A percentile compares a stretch with the other conserved stretches of the same genome.
Evolutionary conservation across 2,113 vertebrate species (phyloP).

Genomic region (Tragelaphus imberbis): DNA sequence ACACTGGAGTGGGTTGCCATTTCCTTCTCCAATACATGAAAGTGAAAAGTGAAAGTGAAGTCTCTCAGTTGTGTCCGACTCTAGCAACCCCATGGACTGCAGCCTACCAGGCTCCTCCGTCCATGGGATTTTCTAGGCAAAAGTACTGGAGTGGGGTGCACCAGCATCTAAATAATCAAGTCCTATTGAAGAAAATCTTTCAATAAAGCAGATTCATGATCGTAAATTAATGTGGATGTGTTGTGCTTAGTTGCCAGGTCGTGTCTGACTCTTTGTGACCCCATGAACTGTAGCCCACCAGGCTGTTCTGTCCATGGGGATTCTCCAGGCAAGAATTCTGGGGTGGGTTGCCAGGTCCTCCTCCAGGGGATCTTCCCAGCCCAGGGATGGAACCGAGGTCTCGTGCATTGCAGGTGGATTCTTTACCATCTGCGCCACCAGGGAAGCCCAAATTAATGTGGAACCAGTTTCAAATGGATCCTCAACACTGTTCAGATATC

Average conservation of each 20-base stretch:
- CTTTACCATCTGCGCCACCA: background rate
- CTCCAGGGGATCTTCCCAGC: background rate
- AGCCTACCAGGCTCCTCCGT: no score
- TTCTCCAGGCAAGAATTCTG: background rate
- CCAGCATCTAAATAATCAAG: background rate
- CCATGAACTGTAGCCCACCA: background rate
- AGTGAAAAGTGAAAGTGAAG: no score
- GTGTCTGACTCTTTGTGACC: background rate
- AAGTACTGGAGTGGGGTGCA: no score
- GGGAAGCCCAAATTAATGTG: background rate
- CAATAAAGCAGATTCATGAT: background rate
- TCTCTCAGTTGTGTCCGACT: no score
- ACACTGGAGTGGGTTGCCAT: no score
- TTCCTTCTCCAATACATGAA: no score
- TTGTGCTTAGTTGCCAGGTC: background rate
- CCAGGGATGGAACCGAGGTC: background rate
- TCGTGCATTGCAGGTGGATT: background rate
- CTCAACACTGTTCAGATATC: background rate
- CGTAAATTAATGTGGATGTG: background rate
- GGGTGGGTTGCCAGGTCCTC: background rate
- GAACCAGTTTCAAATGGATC: background rate
- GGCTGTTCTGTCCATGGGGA: background rate
- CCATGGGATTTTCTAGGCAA: no score
- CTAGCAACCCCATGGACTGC: no score
- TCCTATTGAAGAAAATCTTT: background rate